Conservation (phyloP, 1,140 invertebrate species). For the Eriocheir sinensis region DNA sequence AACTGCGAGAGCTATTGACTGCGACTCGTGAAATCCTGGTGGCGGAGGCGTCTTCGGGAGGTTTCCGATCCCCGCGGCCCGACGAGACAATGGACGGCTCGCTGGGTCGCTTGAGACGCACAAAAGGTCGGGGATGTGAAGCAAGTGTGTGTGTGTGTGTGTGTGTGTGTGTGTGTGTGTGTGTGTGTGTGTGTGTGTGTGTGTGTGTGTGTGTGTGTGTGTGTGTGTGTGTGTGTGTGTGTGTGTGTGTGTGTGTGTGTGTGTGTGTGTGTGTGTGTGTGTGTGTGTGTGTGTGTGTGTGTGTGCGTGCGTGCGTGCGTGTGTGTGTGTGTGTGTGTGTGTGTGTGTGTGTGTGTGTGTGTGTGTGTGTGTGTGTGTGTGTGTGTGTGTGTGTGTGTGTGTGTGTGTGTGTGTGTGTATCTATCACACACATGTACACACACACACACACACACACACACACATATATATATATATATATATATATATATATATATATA, state of each 20-base stretch:
- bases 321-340: background rate
- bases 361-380: constrained; percentile 10
- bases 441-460: constrained; percentile 18
- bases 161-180: background rate
- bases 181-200: constrained; percentile 15
- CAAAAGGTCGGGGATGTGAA: background rate
- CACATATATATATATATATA: background rate
- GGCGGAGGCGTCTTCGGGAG: background rate
- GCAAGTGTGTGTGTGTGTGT: constrained; percentile 29
- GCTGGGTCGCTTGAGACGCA: background rate
- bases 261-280: background rate
- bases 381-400: background rate
- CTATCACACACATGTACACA: background rate
- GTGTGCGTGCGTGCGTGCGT: background rate
- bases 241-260: constrained; percentile 18
- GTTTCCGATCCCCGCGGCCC: background rate
- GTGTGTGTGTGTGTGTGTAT: constrained; percentile 38
- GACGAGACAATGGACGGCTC: constrained; percentile 11
- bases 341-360: background rate
- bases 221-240: constrained; percentile 34
- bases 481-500: constrained; percentile 45
- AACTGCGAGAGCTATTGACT: constrained; percentile 13
- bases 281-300: background rate
- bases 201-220: background rate
- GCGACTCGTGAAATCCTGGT: background rate